Evolutionary conservation across 2,888 invertebrate species (phyloP), one percentile per base, ranked within the genome.

Genomic region (Neuroscelio doddi): DNA sequence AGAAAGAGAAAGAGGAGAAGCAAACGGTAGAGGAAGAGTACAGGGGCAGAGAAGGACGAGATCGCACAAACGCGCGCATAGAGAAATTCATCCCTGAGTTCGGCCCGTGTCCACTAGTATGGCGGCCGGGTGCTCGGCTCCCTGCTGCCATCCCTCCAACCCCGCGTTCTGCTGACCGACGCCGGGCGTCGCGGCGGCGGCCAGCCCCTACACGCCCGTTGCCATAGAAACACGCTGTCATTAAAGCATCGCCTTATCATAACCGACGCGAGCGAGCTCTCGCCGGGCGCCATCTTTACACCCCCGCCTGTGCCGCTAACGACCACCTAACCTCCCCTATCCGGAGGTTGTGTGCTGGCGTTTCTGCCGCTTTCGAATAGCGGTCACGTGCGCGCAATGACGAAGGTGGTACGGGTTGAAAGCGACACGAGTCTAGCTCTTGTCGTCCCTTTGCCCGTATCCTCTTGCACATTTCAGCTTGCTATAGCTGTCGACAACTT

Each of bases 181-280:
- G 80, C 80, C 80, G 77, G 78, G 80, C 81, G 81, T 80, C 80
- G 80, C 82, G 80, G 77, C 72, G 72, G 72, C 75, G 75, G 75
- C 81, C 82, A 75, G 80, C 80, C 80, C 82, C 81, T 77, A 80
- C 77, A 76, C 81, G 77, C 75, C 77, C 75, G 82, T 82, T 79
- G 74, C 81, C 78, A 82, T 80, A 76, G 83, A 69, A 74, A 81
- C 82, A 67, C 77, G 80, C 82, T 84, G 83, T 83, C 83, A 84
- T 84, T 84, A 84, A 82, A 83, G 83, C 83, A 82, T 84, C 83
- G 83, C 83, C 83, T 84, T 84, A 84, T 84, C 83, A 84, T 83
- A 84, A 84, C 83, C 81, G 81, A 81, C 80, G 81, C 82, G 81
- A 77, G 80, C 81, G 80, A 77, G 77, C 73, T 73, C 73, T 74